Base-by-base conservation (phyloP, 2,113 vertebrate genomes). In the Dasyurus viverrinus region DNA sequence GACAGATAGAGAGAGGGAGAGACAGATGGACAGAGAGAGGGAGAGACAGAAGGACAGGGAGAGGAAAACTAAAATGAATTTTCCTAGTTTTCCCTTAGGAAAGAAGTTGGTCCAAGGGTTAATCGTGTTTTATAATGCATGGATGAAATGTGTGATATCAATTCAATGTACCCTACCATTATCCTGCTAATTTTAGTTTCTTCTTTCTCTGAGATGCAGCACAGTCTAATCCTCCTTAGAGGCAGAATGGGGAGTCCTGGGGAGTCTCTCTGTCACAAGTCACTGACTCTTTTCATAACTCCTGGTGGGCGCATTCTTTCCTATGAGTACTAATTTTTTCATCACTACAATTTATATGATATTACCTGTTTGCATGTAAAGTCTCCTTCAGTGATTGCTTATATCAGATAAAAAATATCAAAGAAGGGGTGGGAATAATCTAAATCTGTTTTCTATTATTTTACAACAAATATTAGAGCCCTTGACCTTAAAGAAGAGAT, bases 171-270 rank as follows among this genome's bases (percentile, higher is more conserved):
- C 91, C 52, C 27, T 42, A 91, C 89, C n/a, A 60, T 27, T 8
- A 23, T 95, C 84, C 48, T 48, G 93, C 50, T 93, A 92, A 42
- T 68, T 96, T 93, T 93, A 92, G 94, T 47, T 94, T 60, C 46
- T 91, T 76, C 89, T 96, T 95, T 76, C 68, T 95, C n/a, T 94
- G 11, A 9, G 93, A 48, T 3, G 0, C 89, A 89, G 14, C 92
- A 36, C 53, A 92, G 26, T 90, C 92, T 94, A 90, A 94, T 57
- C 48, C 48, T 55, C 52, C 48, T 55, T 84, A 55, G 54, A 95
- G 89, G 47, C 92, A 94, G 92, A 90, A 92, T 10, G 25, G 52
- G 68, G 24, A 11, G 8, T 46, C 36, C 90, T 26, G 24, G 91
- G 53, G 53, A 92, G n/a, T 26, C 26, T 54, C 91, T 92, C 36